These are phyloP conservation scores for Dunckerocampus dactyliophorus DNA, from an alignment of 2,113 vertebrate genomes.

Conservation along the genomic window DNA sequence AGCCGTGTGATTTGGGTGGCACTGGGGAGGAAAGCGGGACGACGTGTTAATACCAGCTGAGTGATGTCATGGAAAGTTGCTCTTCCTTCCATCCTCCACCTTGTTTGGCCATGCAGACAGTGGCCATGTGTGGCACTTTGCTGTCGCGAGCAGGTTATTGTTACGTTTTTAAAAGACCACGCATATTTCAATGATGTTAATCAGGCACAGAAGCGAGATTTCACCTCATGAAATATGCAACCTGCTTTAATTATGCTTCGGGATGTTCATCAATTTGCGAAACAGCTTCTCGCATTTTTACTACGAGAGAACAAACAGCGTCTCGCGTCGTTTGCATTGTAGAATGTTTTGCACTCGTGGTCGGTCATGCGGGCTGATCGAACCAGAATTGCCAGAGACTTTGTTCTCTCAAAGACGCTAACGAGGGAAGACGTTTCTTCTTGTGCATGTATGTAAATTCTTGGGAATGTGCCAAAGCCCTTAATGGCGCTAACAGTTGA, in stretches of 20 bases:
- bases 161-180: slow-evolving; percentile 57
- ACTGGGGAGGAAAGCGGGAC: slow-evolving; percentile 23
- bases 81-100: not conserved
- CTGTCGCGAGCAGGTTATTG: too few relatives aligned
- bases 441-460: slow-evolving; percentile 52
- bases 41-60: slow-evolving; percentile 49
- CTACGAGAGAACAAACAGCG: slow-evolving; percentile 29
- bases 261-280: slow-evolving; percentile 53
- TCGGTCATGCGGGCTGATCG: slow-evolving; percentile 25
- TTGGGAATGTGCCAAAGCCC: slow-evolving; percentile 32
- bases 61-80: slow-evolving; percentile 68
- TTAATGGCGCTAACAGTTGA: slow-evolving; percentile 48
- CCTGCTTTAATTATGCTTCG: slow-evolving; percentile 53
- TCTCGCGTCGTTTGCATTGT: slow-evolving; percentile 33
- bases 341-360: slow-evolving; percentile 27
- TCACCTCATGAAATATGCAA: slow-evolving; percentile 66
- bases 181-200: slow-evolving; percentile 66
- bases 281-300: slow-evolving; percentile 46
- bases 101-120: slow-evolving; percentile 19
- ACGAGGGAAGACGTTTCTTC: slow-evolving; percentile 36
- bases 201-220: slow-evolving; percentile 39
- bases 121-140: slow-evolving; percentile 10
- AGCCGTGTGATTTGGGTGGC: slow-evolving; percentile 43
- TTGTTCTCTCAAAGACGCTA: slow-evolving; percentile 32
- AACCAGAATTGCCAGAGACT: slow-evolving; percentile 31